Evolutionary conservation across 2,888 invertebrate genomes (phyloP), one percentile per base, ranked within the genome.

Genomic region (Chorisops tibialis): DNA sequence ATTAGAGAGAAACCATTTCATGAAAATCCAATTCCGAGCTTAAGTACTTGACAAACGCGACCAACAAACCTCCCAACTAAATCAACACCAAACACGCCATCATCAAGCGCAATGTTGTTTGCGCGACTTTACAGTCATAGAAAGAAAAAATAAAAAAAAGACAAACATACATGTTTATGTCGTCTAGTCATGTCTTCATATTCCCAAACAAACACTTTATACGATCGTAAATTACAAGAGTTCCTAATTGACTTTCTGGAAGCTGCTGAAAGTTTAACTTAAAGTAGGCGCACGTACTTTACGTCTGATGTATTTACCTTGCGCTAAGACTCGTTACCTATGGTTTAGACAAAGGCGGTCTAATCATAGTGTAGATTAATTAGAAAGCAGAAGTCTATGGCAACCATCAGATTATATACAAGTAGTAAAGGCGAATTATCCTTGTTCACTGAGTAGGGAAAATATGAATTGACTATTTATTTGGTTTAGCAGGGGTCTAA

Each of bases 181-280:
- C n/a, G n/a, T n/a, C n/a, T n/a, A n/a, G n/a, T n/a, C n/a, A 48
- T 48, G 19, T 35, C 49, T 30, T 50, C 22, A n/a, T n/a, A n/a
- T n/a, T n/a, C n/a, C n/a, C n/a, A n/a, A 12, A 30, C 35, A 50
- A 50, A 50, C 49, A 50, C 30, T 50, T 50, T 24, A 9, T 50
- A 35, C 49, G 24, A 30, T 50, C 14, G 49, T 11, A 50, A 50
- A 50, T 50, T 24, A 50, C 49, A 35, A 30, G 30, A 50, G 30
- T 37, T 61, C 30, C 24, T 54, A 61, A 61, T 61, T 61, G 61
- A 54, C 61, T 54, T 61, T 61, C 38, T 52, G 54, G 30, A 30
- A 50, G 49, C 30, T 14, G 30, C 7, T 30, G 30, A 30, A 7
- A 7, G 30, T 9, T 9, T 30, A 30, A 30, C 7, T 30, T 30